Base-by-base conservation (phyloP, 2,113 vertebrate genomes). In the Neolamprologus devosi region DNA sequence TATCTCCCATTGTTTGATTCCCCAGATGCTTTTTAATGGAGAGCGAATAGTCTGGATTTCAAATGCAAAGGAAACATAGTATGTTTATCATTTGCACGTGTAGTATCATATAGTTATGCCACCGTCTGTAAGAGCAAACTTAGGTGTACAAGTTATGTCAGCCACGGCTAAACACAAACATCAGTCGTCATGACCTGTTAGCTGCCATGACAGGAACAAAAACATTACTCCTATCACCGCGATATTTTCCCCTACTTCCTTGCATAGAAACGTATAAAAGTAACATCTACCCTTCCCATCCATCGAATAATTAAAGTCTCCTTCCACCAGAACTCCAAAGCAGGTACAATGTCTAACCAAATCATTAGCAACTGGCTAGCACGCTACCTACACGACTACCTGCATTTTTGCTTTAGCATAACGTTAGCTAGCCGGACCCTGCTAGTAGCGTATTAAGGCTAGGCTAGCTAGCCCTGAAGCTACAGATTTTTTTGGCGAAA, bases 401-500 rank as follows among this genome's bases (percentile, higher is more conserved):
- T 95, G 92, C 83, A 92, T 88, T 81, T 90, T 87, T 58, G 57
- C 87, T 81, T 75, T 85, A 92, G 91, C 89, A 37, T 83, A 84
- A 55, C 8, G 88, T 87, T 89, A 88, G 92, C 92, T 90, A 80
- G 57, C 84, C 80, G 40, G 26, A 23, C 37, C 14, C 75, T 54
- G 85, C 81, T 89, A 89, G 49, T 58, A 75, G 81, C 83, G 65
- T 78, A 51, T 4, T 35, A 23, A 21, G 73, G 93, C 93, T 93
- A 93, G 21, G 92, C 89, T 95, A 91, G 86, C 81, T 89, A 92
- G 88, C 84, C 42, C 21, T 13, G 82, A 90, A 93, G 85, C 80
- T 81, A 85, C 16, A 12, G 60, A 70, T 63, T 57, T 68, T 65
- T 37, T 28, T 7, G 35, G n/a, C 19, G 10, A 30, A 85, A 78